Percentiles rank a stretch among this genome's conserved stretches.
Conservation (phyloP, 1,140 invertebrate genomes). For the Drosophila takahashii region DNA sequence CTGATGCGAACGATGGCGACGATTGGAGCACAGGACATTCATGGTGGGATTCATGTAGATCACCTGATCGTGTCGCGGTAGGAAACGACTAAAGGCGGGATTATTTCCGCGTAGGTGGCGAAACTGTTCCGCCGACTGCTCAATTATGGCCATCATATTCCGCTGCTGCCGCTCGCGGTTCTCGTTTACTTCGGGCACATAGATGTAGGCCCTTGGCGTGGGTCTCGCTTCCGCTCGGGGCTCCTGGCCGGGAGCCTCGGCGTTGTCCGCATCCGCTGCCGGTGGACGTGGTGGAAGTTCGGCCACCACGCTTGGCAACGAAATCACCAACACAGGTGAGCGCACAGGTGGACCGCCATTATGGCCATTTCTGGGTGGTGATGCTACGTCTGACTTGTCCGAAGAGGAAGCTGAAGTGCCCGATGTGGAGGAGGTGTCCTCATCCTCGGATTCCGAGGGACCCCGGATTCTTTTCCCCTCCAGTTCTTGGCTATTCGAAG, state of each 20-base stretch:
- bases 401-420: constrained; percentile 67
- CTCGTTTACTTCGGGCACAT: constrained; percentile 48
- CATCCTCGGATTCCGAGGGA: constrained; percentile 62
- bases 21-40: constrained; percentile 46
- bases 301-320: constrained; percentile 35
- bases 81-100: constrained; percentile 66
- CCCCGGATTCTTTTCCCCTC: constrained; percentile 1
- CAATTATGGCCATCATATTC: constrained; percentile 47
- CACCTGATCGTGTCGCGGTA: constrained; percentile 73
- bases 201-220: constrained; percentile 54
- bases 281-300: constrained; percentile 26
- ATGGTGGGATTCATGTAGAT: constrained; percentile 67
- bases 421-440: constrained; percentile 66
- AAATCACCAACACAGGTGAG: constrained; percentile 58
- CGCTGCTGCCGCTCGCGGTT: constrained; percentile 15
- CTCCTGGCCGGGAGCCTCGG: constrained; percentile 4
- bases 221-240: constrained; percentile 2
- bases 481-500: not conserved
- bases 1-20: constrained; percentile 39
- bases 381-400: constrained; percentile 51
- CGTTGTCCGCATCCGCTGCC: constrained; percentile 25
- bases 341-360: constrained; percentile 25
- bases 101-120: constrained; percentile 53
- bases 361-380: constrained; percentile 36
- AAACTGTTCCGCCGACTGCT: constrained; percentile 46